Percentiles rank a stretch among this genome's conserved stretches.
phyloP scores from a whole-genome alignment of 2,888 invertebrate species.

The Rhamnusium bicolor region DNA sequence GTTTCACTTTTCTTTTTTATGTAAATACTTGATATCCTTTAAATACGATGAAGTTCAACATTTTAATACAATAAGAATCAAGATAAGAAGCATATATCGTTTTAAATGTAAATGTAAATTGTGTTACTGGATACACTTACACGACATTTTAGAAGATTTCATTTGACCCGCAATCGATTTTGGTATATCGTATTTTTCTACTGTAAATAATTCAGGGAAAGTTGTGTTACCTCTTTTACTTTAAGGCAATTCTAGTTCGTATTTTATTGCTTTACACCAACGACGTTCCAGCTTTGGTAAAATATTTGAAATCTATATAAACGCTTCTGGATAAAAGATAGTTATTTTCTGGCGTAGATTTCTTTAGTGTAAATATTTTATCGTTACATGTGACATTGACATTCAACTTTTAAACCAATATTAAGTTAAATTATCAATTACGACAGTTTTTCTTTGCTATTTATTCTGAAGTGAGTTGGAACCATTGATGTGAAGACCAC shows the following conservation, averaged over 20 bases:
- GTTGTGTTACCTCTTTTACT: constrained; percentile 37
- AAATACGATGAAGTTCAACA: neutral
- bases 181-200: constrained; percentile 41
- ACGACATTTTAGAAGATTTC: constrained; percentile 8
- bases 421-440: neutral
- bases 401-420: neutral
- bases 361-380: constrained; percentile 6
- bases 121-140: neutral
- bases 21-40: neutral
- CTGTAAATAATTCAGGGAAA: constrained; percentile 45
- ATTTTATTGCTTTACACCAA: constrained; percentile 34
- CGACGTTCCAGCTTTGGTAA: constrained; percentile 26
- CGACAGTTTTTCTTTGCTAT: no score
- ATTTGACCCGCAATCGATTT: constrained; percentile 29
- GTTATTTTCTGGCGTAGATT: constrained; percentile 2
- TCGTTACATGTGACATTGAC: neutral
- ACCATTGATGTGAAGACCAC: no score
- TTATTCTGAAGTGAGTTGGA: no score
- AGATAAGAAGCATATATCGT: constrained; percentile 10
- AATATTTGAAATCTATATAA: constrained; percentile 34
- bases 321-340: constrained; percentile 6
- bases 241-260: constrained; percentile 38
- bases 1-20: neutral
- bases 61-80: neutral
- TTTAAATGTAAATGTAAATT: constrained; percentile 31